Conservation (phyloP, 1,140 invertebrate species). For the Pentalonia nigronervosa region DNA sequence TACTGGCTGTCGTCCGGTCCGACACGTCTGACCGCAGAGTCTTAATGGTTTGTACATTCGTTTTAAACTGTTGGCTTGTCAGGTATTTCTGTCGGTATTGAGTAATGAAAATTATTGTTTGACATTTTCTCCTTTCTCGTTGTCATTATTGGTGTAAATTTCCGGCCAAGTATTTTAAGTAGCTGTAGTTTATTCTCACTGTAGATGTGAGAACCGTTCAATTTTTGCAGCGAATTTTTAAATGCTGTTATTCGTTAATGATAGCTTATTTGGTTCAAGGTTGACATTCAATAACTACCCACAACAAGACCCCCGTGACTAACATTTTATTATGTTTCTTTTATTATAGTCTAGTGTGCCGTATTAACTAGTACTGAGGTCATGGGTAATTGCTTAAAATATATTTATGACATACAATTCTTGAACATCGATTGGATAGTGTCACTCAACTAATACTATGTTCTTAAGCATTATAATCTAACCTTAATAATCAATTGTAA, state of each 20-base stretch:
- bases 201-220: background rate
- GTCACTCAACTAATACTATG: background rate
- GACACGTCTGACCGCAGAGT: background rate
- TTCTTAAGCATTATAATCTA: background rate
- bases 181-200: background rate
- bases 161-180: too few relatives aligned
- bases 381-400: slow-evolving; percentile 15
- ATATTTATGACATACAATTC: background rate
- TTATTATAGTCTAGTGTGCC: background rate
- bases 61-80: background rate
- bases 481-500: background rate
- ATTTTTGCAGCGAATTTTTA: background rate
- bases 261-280: slow-evolving; percentile 36
- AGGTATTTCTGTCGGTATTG: background rate
- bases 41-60: slow-evolving; percentile 22
- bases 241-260: background rate
- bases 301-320: slow-evolving; percentile 27
- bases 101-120: background rate
- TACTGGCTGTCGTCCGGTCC: background rate
- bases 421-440: background rate
- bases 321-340: slow-evolving; percentile 37
- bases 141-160: background rate
- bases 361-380: slow-evolving; percentile 22
- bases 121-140: background rate
- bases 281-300: background rate